Evolutionary conservation across 1,140 invertebrate genomes (phyloP), one percentile per base, ranked within the genome.

Genomic region (Nomia melanderi): DNA sequence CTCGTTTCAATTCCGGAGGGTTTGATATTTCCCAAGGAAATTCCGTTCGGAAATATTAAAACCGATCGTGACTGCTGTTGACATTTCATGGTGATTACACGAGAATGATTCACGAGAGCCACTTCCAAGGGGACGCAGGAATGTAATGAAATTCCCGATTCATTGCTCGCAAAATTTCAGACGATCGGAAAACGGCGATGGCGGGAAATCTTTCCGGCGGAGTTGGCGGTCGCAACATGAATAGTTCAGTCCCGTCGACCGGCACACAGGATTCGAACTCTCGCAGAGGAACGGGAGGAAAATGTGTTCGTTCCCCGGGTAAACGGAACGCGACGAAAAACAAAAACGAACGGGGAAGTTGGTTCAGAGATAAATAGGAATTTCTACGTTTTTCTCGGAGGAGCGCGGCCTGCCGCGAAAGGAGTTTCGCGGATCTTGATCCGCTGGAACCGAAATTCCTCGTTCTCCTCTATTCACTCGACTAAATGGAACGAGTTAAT

Each of bases 191-290:
- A 71, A 33, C 47, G 39, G 2, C 8, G n/a, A 0, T 20, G 25
- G 14, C 12, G 8, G 39, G 25, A 47, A 60, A 71, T 71, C 54
- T 71, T 60, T 47, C 14, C n/a, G n/a, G 5, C 4, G 1, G 17
- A 20, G 25, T 20, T 3, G 23, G 25, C 14, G 41, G 0, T 12
- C 36, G 2, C 11, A 70, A 36, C 33, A 36, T 57, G 66, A 70
- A 60, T 60, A 60, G n/a, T 71, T 71, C 14, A 71, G 69, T 25
- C 7, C 1, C 9, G 60, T 71, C 69, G 69, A 60, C 6, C 39
- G 14, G 11, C 8, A n/a, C 4, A 0, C 20, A 71, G 60, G 39
- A 47, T 60, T 47, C n/a, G 20, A 47, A 33, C 6, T 69, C 36
- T 23, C 23, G 5, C 64, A 11, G 2, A 20, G 1, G 0, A 17